phyloP scores from a whole-genome alignment of 2,113 vertebrate species.

The Ptyas mucosa region DNA sequence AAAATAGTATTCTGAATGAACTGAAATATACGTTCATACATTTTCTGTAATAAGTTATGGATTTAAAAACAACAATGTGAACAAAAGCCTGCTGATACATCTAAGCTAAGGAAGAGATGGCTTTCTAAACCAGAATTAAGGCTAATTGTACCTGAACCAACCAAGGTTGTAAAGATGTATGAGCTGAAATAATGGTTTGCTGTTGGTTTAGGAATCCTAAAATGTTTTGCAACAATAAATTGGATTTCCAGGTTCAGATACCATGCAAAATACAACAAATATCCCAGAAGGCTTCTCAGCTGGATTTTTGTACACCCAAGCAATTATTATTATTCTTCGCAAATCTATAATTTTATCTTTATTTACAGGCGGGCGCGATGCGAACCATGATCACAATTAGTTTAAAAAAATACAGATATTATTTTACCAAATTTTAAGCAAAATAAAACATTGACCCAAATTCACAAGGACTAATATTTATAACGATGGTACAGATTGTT shows the following conservation, averaged over 20 bases:
- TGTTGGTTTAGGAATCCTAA: not conserved
- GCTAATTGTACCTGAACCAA: not conserved
- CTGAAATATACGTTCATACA: not conserved
- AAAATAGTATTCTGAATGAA: not conserved
- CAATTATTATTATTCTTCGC: not conserved
- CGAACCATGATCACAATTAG: too few relatives aligned
- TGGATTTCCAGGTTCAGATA: not conserved
- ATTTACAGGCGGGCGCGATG: not conserved
- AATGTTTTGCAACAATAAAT: not conserved
- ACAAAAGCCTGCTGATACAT: not conserved
- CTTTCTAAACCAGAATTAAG: not conserved
- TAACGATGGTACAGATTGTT: not conserved
- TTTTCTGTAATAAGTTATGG: not conserved
- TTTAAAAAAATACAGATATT: not conserved
- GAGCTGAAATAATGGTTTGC: not conserved
- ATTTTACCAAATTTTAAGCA: not conserved
- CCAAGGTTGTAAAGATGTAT: not conserved
- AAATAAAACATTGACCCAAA: too few relatives aligned
- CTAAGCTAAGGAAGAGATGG: not conserved
- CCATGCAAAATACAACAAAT: not conserved
- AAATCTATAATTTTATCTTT: not conserved
- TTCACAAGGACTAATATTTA: too few relatives aligned
- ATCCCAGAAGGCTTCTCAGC: not conserved
- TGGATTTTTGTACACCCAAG: not conserved
- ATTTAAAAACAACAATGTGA: not conserved